A percentile compares a stretch with the other conserved stretches of the same genome.
These are phyloP conservation scores for Champsocephalus gunnari DNA, from an alignment of 2,797 vertebrate species.

Conservation along the genomic window DNA sequence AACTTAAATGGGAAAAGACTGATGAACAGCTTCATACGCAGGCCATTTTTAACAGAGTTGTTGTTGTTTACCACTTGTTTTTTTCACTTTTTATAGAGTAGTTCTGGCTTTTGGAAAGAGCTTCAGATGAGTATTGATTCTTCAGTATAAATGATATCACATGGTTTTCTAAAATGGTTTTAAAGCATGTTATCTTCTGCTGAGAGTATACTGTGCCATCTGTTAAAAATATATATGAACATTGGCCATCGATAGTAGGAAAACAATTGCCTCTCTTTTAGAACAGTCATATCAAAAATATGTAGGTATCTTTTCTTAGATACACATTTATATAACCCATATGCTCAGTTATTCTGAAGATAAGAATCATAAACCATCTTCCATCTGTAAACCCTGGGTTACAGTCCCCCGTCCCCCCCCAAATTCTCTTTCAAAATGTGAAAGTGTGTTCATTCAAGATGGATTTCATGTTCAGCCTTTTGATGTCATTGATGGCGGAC, in stretches of 20 bases:
- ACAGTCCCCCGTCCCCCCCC: neutral
- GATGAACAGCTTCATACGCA: neutral
- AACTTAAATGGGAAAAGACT: neutral
- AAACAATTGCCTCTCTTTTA: neutral
- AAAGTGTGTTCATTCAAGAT: constrained; percentile 1
- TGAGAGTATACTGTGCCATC: neutral
- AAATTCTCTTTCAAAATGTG: neutral
- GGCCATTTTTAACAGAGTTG: neutral
- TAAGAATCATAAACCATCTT: neutral
- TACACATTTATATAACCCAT: neutral
- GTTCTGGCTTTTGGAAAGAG: neutral
- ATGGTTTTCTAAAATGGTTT: neutral
- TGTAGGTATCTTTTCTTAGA: neutral
- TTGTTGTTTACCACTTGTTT: constrained; percentile 1
- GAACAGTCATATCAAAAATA: neutral
- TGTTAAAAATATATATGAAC: neutral
- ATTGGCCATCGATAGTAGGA: neutral
- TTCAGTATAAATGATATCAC: neutral
- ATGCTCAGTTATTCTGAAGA: neutral
- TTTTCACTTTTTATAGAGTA: neutral
- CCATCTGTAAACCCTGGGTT: neutral
- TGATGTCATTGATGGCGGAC: constrained; percentile 41
- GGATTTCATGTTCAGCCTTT: constrained; percentile 42
- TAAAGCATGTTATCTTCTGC: neutral
- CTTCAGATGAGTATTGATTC: neutral